Base-by-base conservation (phyloP, 2,888 invertebrate species). In the Eupeodes latifasciatus region DNA sequence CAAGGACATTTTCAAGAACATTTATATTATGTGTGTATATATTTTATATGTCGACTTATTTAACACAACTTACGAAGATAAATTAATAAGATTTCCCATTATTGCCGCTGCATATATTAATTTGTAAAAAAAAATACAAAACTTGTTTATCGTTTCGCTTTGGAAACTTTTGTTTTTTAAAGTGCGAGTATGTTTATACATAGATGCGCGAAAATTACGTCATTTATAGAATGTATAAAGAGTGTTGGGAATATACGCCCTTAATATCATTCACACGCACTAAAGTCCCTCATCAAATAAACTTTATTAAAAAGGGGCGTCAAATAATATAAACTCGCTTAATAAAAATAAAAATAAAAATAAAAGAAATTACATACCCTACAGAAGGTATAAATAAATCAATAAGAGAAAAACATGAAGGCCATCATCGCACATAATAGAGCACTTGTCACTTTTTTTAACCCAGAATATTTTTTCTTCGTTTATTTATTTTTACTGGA, bases 201-300 rank as follows among this genome's bases (percentile, higher is more conserved):
- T 9, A 59, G 34, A 57, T 64, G 55, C 74, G 40, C 40, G 40
- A 40, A 74, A 72, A 49, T 87, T 87, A 87, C 83, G 79, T 83
- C 86, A 87, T 74, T 12, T 19, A 9, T 19, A 55, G 3, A 16
- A 1, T 53, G 12, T 62, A 6, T 40, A 5, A 5, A 44, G 51
- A 74, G 82, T 57, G 76, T 55, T 59, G 69, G 49, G 40, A 59
- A 86, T 78, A 86, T 78, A 86, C 86, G 86, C 86, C 86, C 86
- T 83, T 71, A 79, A 87, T 66, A 79, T 64, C 57, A 27, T 47
- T 9, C n/a, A 61, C 86, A 76, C 83, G 74, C 78, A 80, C 51
- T 9, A 14, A 57, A 71, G 57, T 10, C 49, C 44, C 62, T 55
- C 82, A 75, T 64, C 51, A 64, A 34, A 19, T 64, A 64, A 71